Evolutionary conservation across 2,797 vertebrate species (phyloP).

Genomic region (Sebastiscus tertius): DNA sequence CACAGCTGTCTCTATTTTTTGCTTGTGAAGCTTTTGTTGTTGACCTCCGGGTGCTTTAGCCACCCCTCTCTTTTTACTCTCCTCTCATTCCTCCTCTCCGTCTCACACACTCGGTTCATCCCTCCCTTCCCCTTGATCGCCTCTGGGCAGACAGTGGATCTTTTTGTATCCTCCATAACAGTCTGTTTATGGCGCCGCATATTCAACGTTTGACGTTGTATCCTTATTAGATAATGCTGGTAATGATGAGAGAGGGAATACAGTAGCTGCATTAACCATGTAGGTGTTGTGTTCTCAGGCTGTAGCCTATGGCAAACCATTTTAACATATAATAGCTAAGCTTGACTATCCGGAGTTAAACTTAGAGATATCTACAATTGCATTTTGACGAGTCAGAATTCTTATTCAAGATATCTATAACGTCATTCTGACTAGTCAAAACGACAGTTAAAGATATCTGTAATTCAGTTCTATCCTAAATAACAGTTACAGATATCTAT

Average conservation of each 20-base stretch:
- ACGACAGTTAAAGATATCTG: too few relatives aligned
- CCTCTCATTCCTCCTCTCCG: not conserved
- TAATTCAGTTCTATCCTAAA: too few relatives aligned
- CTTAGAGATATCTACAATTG: too few relatives aligned
- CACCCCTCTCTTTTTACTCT: conserved; percentile 25
- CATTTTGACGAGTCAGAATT: too few relatives aligned
- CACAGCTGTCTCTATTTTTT: conserved; percentile 52
- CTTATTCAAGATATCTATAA: too few relatives aligned
- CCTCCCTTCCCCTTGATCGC: conserved; percentile 23
- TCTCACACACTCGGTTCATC: conserved; percentile 31
- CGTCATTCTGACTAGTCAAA: too few relatives aligned
- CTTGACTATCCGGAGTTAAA: too few relatives aligned
- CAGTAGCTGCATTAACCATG: not conserved
- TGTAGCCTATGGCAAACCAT: not conserved
- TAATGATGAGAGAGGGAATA: not conserved
- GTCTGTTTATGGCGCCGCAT: conserved; percentile 25
- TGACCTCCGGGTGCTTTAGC: conserved; percentile 60
- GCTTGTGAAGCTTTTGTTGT: conserved; percentile 61
- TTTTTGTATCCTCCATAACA: conserved; percentile 33
- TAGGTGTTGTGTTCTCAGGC: not conserved
- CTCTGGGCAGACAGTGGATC: conserved; percentile 36
- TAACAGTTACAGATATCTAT: too few relatives aligned
- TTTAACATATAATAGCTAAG: too few relatives aligned
- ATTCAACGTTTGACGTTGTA: not conserved
- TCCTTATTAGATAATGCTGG: conserved; percentile 17